Evolutionary conservation across 2,888 invertebrate species (phyloP).

Genomic region (Oeneis ivallda): DNA sequence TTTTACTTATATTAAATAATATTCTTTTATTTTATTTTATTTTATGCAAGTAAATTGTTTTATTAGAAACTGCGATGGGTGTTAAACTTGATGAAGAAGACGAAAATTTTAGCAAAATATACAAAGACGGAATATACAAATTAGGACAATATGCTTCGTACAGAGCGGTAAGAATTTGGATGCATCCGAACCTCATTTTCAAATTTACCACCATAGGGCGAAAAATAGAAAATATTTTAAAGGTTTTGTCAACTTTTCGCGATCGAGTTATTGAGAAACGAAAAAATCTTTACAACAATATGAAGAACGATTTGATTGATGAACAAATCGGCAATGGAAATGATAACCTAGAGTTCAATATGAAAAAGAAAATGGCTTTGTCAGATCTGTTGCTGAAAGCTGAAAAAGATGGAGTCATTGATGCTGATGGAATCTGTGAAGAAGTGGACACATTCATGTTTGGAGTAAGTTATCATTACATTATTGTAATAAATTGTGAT

Average conservation of each 20-base stretch:
- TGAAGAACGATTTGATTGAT: background rate
- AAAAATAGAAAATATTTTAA: background rate
- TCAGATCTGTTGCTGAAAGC: slow-evolving; percentile 6
- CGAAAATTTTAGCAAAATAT: background rate
- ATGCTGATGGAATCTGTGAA: slow-evolving; percentile 6
- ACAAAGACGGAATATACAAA: slow-evolving; percentile 11
- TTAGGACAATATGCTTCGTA: background rate
- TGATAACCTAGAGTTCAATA: background rate
- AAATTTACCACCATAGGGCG: background rate
- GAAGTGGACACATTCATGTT: slow-evolving; percentile 64
- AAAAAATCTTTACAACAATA: background rate
- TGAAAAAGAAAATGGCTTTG: background rate
- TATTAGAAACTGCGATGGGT: slow-evolving; percentile 17
- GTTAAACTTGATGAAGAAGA: background rate
- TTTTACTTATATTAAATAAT: background rate
- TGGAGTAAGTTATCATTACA: slow-evolving; percentile 71
- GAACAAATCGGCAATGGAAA: background rate
- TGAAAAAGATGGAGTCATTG: slow-evolving; percentile 8
- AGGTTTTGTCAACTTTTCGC: background rate
- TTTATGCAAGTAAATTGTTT: background rate
- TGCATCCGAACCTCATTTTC: slow-evolving; percentile 1
- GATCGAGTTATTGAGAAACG: slow-evolving; percentile 10
- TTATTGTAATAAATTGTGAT: too few species aligned
- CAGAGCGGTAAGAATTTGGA: slow-evolving; percentile 6
- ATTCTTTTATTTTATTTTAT: too few species aligned